These are phyloP conservation scores for Hemicrepidius hirtus DNA, from an alignment of 2,888 invertebrate species.

Conservation along the genomic window DNA sequence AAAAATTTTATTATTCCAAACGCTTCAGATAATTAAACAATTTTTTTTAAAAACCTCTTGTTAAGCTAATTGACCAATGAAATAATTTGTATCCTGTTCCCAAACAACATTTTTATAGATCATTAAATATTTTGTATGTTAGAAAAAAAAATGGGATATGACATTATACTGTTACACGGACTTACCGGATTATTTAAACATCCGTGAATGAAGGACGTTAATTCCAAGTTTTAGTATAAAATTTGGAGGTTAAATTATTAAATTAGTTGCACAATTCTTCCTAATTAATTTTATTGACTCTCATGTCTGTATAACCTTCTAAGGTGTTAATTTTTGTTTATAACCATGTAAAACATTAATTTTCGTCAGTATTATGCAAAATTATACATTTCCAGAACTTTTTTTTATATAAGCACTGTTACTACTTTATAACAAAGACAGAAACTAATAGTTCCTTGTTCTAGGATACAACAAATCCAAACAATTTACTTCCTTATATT, in stretches of 20 bases:
- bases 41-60: too few species aligned
- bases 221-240: neutral
- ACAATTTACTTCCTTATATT: conserved; percentile 9
- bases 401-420: too few species aligned
- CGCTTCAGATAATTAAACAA: too few species aligned
- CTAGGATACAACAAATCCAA: neutral
- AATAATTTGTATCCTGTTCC: neutral
- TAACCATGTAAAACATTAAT: too few species aligned
- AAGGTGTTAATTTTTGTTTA: too few species aligned
- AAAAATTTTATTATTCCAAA: too few species aligned
- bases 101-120: neutral
- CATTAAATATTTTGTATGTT: neutral
- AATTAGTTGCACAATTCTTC: conserved; percentile 11
- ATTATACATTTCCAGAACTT: too few species aligned
- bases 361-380: too few species aligned
- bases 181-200: conserved; percentile 2
- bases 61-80: too few species aligned
- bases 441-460: conserved; percentile 7
- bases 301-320: neutral
- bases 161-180: neutral
- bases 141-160: neutral
- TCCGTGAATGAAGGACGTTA: conserved; percentile 23
- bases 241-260: conserved; percentile 22
- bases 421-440: neutral
- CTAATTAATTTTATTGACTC: conserved; percentile 6